phyloP scores from a whole-genome alignment of 2,797 vertebrate genomes.

The Sebastiscus albofasciatus region DNA sequence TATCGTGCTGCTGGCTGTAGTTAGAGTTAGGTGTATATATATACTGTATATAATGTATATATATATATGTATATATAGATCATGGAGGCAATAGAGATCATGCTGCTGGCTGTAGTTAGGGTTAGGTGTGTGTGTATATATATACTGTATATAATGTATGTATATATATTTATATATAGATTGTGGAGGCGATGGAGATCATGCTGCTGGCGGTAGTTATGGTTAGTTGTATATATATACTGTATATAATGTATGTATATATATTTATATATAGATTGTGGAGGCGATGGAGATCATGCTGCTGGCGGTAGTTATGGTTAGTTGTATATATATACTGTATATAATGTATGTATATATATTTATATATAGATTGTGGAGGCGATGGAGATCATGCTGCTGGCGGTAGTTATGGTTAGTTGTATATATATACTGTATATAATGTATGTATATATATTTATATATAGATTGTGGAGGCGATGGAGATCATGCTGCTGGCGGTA shows the following conservation, averaged over 20 bases:
- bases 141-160: too few species aligned
- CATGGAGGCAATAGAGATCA: constrained; percentile 97
- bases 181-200: constrained; percentile 96
- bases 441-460: not conserved
- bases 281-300: constrained; percentile 99
- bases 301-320: constrained; percentile 90
- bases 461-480: constrained; percentile 94
- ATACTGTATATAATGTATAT: too few species aligned
- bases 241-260: not conserved
- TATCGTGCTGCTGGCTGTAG: constrained; percentile 94
- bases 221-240: too few species aligned
- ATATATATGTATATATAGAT: constrained; percentile 81
- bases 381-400: constrained; percentile 97
- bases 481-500: constrained; percentile 95
- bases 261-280: constrained; percentile 78
- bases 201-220: constrained; percentile 91
- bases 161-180: constrained; percentile 71
- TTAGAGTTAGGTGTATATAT: too few species aligned
- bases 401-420: constrained; percentile 76
- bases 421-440: too few species aligned
- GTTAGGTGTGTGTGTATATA: too few species aligned
- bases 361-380: constrained; percentile 89
- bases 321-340: too few species aligned
- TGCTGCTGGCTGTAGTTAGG: constrained; percentile 92
- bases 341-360: not conserved